Conservation (phyloP, 2,797 vertebrate genomes). For the Nannoperca australis region DNA sequence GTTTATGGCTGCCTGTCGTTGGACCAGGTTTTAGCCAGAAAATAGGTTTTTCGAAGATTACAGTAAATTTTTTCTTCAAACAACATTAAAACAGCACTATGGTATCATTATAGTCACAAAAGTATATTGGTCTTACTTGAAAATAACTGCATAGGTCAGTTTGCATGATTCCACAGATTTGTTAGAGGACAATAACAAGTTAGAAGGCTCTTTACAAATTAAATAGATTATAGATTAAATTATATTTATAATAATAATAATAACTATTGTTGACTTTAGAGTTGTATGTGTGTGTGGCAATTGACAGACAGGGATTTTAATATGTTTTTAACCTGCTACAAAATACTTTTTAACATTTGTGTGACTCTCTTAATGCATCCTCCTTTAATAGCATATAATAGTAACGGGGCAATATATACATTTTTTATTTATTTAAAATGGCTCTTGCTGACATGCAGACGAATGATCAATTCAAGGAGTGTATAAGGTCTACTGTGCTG, state of each 20-base stretch:
- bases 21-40: constrained; percentile 5
- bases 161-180: constrained; percentile 12
- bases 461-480: background rate
- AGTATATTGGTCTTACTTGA: constrained; percentile 20
- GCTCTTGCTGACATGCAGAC: background rate
- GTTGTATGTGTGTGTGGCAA: background rate
- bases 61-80: background rate
- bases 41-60: background rate
- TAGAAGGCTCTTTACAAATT: background rate
- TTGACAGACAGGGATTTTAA: background rate
- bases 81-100: background rate
- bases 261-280: background rate
- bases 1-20: background rate
- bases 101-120: constrained; percentile 19
- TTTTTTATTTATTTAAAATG: background rate
- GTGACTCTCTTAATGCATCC: background rate
- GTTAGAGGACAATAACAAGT: background rate
- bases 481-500: background rate
- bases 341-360: background rate
- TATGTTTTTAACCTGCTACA: background rate
- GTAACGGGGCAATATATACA: background rate
- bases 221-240: background rate
- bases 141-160: constrained; percentile 4
- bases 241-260: too few species aligned
- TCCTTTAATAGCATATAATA: background rate